Percentiles rank a stretch among this genome's conserved stretches.
phyloP scores from a whole-genome alignment of 2,888 invertebrate genomes.

The Hypercompe scribonia region DNA sequence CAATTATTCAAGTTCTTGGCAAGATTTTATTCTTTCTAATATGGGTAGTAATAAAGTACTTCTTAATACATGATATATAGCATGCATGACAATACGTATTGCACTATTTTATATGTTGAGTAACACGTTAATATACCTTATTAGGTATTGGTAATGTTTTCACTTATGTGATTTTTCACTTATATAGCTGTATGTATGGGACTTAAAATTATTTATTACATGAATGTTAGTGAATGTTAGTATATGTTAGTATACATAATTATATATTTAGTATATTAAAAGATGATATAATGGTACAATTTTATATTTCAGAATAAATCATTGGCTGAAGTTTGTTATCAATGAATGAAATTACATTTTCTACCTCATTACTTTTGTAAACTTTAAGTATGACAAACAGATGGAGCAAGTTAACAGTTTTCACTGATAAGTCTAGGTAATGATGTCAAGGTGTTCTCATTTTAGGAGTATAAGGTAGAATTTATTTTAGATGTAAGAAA shows the following conservation, averaged over 20 bases:
- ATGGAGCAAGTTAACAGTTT: not conserved
- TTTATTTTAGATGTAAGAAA: slow-evolving; percentile 7
- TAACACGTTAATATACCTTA: not conserved
- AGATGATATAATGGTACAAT: not conserved
- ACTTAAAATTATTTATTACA: not conserved
- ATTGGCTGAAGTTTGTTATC: slow-evolving; percentile 27
- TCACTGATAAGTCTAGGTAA: not conserved
- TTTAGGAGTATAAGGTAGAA: not conserved
- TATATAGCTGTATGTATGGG: not conserved
- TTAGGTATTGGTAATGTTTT: not conserved
- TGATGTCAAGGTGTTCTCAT: not conserved
- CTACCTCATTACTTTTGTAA: not conserved
- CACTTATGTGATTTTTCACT: not conserved
- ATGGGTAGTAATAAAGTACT: no score
- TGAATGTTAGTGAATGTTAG: not conserved
- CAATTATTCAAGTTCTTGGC: no score
- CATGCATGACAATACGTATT: not conserved
- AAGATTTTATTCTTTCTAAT: not conserved
- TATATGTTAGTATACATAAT: not conserved
- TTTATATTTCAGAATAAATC: slow-evolving; percentile 56
- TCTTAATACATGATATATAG: not conserved
- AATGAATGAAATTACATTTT: not conserved
- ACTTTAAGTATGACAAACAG: not conserved
- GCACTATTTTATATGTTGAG: not conserved
- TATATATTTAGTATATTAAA: not conserved